Evolutionary conservation across 2,113 vertebrate species (phyloP).

Genomic region (Anoplopoma fimbria): DNA sequence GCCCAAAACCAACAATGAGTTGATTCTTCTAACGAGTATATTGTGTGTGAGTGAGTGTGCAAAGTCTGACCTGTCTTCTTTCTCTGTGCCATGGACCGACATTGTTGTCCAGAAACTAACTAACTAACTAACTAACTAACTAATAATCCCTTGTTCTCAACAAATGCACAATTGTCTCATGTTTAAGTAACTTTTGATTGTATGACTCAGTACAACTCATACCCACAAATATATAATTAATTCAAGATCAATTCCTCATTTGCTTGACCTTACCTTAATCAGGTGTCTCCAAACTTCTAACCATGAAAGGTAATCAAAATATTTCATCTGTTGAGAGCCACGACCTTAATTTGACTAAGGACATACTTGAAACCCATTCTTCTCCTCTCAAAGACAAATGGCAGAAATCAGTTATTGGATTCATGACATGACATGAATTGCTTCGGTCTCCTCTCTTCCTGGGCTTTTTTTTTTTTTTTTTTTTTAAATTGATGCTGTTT

Average conservation of each 20-base stretch:
- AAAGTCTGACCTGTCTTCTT: neutral
- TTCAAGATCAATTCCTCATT: neutral
- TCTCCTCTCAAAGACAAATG: neutral
- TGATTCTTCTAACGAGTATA: neutral
- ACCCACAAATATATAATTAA: neutral
- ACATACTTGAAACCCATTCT: neutral
- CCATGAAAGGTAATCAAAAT: neutral
- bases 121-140: too few species aligned
- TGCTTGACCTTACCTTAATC: neutral
- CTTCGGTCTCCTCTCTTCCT: neutral
- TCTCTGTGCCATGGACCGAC: neutral
- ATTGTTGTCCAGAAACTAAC: neutral
- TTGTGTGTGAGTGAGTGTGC: neutral
- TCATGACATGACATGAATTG: neutral
- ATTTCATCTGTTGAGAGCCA: neutral
- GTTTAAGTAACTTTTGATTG: too few species aligned
- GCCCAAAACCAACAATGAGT: neutral
- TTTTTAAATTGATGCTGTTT: neutral
- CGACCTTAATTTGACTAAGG: neutral
- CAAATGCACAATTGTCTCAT: neutral
- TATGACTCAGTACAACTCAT: neutral
- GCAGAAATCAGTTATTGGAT: neutral
- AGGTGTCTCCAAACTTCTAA: neutral
- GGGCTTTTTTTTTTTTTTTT: neutral
- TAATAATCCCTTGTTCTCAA: too few species aligned